These are phyloP conservation scores for Globicephala melas DNA, from an alignment of 2,113 vertebrate genomes.

Conservation along the genomic window DNA sequence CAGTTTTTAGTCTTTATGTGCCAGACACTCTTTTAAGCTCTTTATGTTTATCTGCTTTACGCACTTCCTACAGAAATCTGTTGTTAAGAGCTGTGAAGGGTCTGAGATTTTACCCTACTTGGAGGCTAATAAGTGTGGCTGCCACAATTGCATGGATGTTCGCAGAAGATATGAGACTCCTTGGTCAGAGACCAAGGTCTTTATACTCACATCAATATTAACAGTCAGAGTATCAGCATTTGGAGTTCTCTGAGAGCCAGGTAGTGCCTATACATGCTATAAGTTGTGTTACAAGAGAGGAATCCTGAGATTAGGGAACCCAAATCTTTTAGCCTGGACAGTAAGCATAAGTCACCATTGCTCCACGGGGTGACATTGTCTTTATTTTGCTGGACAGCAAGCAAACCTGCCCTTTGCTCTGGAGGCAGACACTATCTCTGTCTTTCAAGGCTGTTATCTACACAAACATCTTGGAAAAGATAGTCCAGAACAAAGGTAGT, in stretches of 20 bases:
- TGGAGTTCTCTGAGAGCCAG: not conserved
- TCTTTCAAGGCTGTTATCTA: not conserved
- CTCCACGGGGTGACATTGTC: not conserved
- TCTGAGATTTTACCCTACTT: not conserved
- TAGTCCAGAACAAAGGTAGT: not conserved
- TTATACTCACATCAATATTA: not conserved
- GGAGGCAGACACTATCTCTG: not conserved
- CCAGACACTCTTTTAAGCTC: not conserved
- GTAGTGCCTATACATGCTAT: not conserved
- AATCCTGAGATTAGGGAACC: not conserved
- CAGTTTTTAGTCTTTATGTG: not conserved
- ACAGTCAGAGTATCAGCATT: not conserved
- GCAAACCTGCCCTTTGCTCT: not conserved
- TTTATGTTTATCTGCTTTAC: conserved; percentile 1
- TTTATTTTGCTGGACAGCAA: not conserved
- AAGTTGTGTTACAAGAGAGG: not conserved
- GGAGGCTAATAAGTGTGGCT: not conserved
- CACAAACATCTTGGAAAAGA: conserved; percentile 6
- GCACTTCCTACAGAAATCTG: not conserved
- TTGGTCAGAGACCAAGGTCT: not conserved
- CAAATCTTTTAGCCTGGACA: not conserved
- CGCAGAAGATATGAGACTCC: not conserved
- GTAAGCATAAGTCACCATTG: not conserved
- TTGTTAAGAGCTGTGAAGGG: not conserved
- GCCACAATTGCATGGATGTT: not conserved